These are phyloP conservation scores for Amblyopsis hoosieri DNA, from an alignment of 2,797 vertebrate species.

Conservation along the genomic window DNA sequence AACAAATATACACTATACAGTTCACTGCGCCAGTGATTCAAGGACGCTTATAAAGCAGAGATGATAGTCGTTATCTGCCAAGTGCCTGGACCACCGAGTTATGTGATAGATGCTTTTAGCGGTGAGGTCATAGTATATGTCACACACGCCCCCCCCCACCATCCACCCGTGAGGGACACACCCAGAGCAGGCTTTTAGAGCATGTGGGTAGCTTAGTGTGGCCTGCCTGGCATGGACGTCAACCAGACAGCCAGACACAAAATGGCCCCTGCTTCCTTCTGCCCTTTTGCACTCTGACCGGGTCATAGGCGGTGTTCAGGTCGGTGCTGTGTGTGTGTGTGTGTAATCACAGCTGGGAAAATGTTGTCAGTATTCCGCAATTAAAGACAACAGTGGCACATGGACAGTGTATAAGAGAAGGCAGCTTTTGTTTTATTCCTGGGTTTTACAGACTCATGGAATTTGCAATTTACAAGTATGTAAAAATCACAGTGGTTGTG, in stretches of 20 bases:
- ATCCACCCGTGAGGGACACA: not conserved
- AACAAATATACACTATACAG: not conserved
- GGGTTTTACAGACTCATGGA: too few relatives aligned
- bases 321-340: constrained; percentile 6
- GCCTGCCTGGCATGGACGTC: constrained; percentile 15
- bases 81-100: constrained; percentile 10
- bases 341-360: constrained; percentile 16
- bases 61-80: constrained; percentile 7
- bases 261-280: constrained; percentile 29
- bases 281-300: constrained; percentile 9
- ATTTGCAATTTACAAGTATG: too few relatives aligned
- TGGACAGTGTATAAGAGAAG: too few relatives aligned
- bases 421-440: too few relatives aligned
- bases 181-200: constrained; percentile 2
- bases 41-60: not conserved
- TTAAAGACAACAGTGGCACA: too few relatives aligned
- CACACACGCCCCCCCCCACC: too few relatives aligned
- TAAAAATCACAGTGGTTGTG: too few relatives aligned
- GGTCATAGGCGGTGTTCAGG: constrained; percentile 11
- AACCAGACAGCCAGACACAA: constrained; percentile 20
- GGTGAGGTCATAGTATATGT: not conserved
- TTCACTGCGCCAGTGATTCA: not conserved
- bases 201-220: constrained; percentile 8
- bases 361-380: too few relatives aligned
- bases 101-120: constrained; percentile 25